These are phyloP conservation scores for Cosmia pyralina DNA, from an alignment of 2,888 invertebrate genomes.

Conservation along the genomic window DNA sequence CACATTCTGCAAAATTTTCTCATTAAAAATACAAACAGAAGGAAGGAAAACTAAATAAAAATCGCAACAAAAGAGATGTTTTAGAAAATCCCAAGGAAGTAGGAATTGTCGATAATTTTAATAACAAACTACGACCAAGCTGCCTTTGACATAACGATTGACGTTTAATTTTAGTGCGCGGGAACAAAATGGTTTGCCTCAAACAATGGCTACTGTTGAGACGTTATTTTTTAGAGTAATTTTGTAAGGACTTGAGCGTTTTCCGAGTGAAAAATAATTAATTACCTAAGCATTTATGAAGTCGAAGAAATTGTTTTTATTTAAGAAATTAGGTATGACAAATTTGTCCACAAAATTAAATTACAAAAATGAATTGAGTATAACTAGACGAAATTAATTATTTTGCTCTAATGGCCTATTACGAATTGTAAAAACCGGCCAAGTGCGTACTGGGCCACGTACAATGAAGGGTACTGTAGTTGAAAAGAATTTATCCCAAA, in stretches of 20 bases:
- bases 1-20: conserved; percentile 36
- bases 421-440: not conserved
- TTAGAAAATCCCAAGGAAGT: conserved; percentile 80
- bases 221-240: conserved; percentile 37
- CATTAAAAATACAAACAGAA: conserved; percentile 51
- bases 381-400: not conserved
- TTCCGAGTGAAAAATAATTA: not conserved
- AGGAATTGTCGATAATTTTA: conserved; percentile 85
- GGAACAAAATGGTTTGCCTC: conserved; percentile 73
- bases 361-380: not conserved
- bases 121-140: conserved; percentile 81
- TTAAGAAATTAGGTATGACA: not conserved
- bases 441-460: too few relatives aligned
- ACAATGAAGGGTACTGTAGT: too few relatives aligned
- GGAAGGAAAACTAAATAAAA: conserved; percentile 64
- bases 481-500: too few relatives aligned
- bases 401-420: too few relatives aligned
- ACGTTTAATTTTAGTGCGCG: conserved; percentile 87
- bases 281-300: not conserved
- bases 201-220: conserved; percentile 73
- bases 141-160: conserved; percentile 84
- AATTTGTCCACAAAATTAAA: not conserved
- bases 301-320: not conserved
- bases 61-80: conserved; percentile 73
- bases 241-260: conserved; percentile 6